Base-by-base conservation (phyloP, 2,888 invertebrate genomes). In the Phyto melanocephala region DNA sequence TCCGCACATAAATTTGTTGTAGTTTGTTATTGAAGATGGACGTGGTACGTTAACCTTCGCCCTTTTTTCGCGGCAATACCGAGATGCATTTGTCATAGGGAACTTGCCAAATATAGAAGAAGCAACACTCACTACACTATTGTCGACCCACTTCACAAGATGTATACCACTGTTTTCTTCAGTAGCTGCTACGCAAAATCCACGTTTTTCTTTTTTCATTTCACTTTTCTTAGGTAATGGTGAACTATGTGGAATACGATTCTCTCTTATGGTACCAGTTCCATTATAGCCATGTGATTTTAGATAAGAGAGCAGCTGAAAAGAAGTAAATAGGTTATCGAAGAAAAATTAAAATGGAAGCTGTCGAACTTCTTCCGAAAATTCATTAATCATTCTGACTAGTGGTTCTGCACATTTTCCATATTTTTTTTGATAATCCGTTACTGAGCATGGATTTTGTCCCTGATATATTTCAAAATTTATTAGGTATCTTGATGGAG, bases 401-500 rank as follows among this genome's bases (percentile, higher is more conserved):
- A 83, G 50, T 13, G 72, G 86, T 20, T 86, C 84, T 24, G 87
- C 63, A 50, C 84, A 78, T 74, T 87, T 87, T n/a, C 87, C 87
- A 83, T 86, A 86, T 35, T 68, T 33, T 58, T 68, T 37, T 74
- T 87, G 84, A 71, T n/a, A 85, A 85, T 28, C 68, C 50, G 76
- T 10, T 20, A 88, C 86, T 47, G 81, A 84, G 1, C 86, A 84
- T 35, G 84, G 80, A 78, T 85, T 85, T 60, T 84, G 85, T 10
- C 87, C 87, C 70, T 88, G 87, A 79, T 87, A 88, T 22, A 86
- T 75, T 70, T 87, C 85, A 83, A 86, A 87, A 85, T 28, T 24
- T 10, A 42, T 40, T n/a, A 60, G n/a, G 28, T 28, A 28, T 28
- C 28, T 6, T 5, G 4, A 6, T 28, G 28, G 3, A 28, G 28